Percentiles rank a stretch among this genome's conserved stretches.
phyloP scores from a whole-genome alignment of 64 coral and sea anemone species.

The Pocillopora verrucosa region DNA sequence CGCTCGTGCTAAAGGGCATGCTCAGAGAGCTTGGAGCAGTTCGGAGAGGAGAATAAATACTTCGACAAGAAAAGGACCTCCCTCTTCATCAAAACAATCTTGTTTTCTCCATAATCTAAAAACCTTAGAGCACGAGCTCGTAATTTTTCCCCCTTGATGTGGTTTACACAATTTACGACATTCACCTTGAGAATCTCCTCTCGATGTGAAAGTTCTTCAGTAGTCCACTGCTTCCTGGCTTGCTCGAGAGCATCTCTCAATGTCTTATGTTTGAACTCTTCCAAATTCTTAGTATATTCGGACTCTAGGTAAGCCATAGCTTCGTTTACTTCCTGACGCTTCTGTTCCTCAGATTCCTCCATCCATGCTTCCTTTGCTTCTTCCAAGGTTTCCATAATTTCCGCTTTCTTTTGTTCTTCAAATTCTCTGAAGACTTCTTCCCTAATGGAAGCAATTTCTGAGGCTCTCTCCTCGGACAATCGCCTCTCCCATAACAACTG shows the following conservation, averaged over 20 bases:
- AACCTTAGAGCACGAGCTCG: too few species aligned
- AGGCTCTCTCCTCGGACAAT: slow-evolving; percentile 23
- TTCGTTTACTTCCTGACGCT: slow-evolving; percentile 70
- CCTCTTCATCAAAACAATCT: too few species aligned
- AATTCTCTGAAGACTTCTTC: slow-evolving; percentile 76
- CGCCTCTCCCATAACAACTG: slow-evolving; percentile 66
- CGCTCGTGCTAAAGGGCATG: too few species aligned
- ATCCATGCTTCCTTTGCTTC: slow-evolving; percentile 60
- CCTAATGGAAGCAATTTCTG: slow-evolving; percentile 54
- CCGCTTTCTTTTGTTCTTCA: slow-evolving; percentile 73
- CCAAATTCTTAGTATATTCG: slow-evolving; percentile 79
- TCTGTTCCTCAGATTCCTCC: slow-evolving; percentile 67
- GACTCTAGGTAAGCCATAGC: slow-evolving; percentile 79
- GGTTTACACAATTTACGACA: background rate
- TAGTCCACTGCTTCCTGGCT: slow-evolving; percentile 77
- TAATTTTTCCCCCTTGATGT: too few species aligned
- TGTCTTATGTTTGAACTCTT: slow-evolving; percentile 93
- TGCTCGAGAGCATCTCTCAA: slow-evolving; percentile 63
- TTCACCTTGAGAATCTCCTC: slow-evolving; percentile 74
- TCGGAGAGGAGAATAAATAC: too few species aligned
- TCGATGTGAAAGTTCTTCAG: slow-evolving; percentile 50
- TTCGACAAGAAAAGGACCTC: too few species aligned
- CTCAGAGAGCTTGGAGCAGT: too few species aligned
- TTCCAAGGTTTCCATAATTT: slow-evolving; percentile 60
- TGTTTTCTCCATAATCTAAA: too few species aligned